phyloP scores from a whole-genome alignment of 2,797 vertebrate genomes.

The Apogon talboti region DNA sequence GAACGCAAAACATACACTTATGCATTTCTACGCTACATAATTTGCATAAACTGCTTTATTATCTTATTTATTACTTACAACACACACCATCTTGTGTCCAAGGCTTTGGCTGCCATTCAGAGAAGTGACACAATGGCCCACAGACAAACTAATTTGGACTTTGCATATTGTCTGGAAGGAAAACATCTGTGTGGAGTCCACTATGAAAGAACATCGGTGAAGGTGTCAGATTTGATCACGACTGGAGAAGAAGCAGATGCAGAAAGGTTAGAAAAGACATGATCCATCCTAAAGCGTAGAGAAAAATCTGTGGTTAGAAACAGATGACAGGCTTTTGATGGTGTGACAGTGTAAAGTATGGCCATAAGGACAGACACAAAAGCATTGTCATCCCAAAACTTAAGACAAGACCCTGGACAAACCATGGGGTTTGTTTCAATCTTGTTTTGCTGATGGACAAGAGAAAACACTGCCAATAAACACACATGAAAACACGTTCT shows the following conservation, averaged over 20 bases:
- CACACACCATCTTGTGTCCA: background rate
- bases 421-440: constrained; percentile 24
- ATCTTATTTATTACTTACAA: no score
- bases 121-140: constrained; percentile 10
- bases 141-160: constrained; percentile 35
- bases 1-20: background rate
- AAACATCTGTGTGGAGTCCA: constrained; percentile 35
- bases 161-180: constrained; percentile 28
- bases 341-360: background rate
- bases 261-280: background rate
- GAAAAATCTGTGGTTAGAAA: constrained; percentile 13
- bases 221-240: constrained; percentile 11
- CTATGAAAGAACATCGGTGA: constrained; percentile 4
- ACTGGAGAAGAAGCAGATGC: constrained; percentile 1
- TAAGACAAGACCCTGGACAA: constrained; percentile 28
- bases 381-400: constrained; percentile 14
- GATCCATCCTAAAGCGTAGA: background rate
- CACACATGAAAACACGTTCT: constrained; percentile 42
- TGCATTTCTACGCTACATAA: no score
- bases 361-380: constrained; percentile 18
- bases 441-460: constrained; percentile 48
- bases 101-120: constrained; percentile 7
- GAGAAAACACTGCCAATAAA: constrained; percentile 31
- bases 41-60: no score
- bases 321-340: constrained; percentile 12